These are phyloP conservation scores for Toxotes lorentzi DNA, from an alignment of 2,797 vertebrate genomes.

Conservation along the genomic window DNA sequence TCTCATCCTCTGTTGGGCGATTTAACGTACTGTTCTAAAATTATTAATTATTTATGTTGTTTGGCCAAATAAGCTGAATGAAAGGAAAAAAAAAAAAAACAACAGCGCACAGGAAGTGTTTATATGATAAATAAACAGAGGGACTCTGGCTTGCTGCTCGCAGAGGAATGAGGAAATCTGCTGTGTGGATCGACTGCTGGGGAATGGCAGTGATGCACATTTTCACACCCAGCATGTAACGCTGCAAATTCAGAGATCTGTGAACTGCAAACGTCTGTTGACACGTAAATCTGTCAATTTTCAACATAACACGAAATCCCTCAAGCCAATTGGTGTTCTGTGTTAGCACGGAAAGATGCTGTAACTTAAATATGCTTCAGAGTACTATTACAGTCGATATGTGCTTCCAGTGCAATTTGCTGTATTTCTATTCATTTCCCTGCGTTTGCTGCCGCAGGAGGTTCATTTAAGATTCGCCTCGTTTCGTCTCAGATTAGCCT, in stretches of 20 bases:
- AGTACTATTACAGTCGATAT: not conserved
- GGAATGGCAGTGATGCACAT: constrained; percentile 62
- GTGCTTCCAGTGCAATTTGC: not conserved
- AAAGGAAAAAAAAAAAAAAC: constrained; percentile 37
- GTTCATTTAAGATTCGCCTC: not conserved
- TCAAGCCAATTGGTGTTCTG: constrained; percentile 41
- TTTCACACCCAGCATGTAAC: constrained; percentile 72
- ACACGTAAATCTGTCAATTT: constrained; percentile 69
- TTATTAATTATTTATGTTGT: constrained; percentile 75
- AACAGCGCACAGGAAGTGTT: constrained; percentile 43
- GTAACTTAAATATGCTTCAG: constrained; percentile 3
- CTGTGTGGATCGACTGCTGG: constrained; percentile 49
- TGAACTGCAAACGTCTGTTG: constrained; percentile 77
- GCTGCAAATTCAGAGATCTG: constrained; percentile 68
- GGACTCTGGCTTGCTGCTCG: constrained; percentile 40
- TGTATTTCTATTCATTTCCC: not conserved
- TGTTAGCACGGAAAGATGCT: not conserved
- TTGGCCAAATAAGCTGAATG: constrained; percentile 56
- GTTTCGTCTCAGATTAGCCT: not conserved
- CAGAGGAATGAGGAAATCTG: constrained; percentile 48
- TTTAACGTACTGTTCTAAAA: constrained; percentile 51
- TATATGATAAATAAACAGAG: constrained; percentile 59
- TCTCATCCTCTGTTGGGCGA: constrained; percentile 47
- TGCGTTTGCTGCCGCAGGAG: not conserved
- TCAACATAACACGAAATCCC: constrained; percentile 50